Evolutionary conservation across 1,140 invertebrate species (phyloP), one percentile per base, ranked within the genome.

Genomic region (Drosophila neocordata): DNA sequence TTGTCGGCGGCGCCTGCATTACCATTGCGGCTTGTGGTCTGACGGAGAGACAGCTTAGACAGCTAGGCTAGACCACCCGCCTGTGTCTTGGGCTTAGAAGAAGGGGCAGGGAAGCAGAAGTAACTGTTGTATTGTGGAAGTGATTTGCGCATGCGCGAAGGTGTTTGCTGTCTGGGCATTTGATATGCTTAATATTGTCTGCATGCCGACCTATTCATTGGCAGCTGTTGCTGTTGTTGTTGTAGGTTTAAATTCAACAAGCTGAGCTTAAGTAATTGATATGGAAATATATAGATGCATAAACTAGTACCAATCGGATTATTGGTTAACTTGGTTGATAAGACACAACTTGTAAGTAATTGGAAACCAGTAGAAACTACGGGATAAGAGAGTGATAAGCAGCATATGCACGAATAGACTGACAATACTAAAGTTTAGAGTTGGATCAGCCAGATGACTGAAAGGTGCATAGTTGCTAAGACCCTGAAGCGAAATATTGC

Each of bases 151-250:
- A 87, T 70, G 82, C 74, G 78, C 78, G 35, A 64, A 87, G 82
- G 74, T 87, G 81, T 85, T 74, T 64, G 67, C 65, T 27, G 58
- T 31, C 52, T 64, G 67, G 22, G 61, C 62, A 68, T 82, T 87
- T 67, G 81, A 85, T 85, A 85, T 87, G 81, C 65, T 74, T 74
- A 66, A 85, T 85, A 77, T 67, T 72, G 64, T 64, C 66, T 55
- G 56, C 64, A 63, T 66, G 75, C 75, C 79, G 79, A 75, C 76
- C 63, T 15, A 69, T 62, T 59, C 65, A 60, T 48, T 55, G 38
- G 37, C 24, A 24, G 57, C 58, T 44, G 44, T 31, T 31, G 22
- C 22, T 24, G 27, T 52, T 73, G 73, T 77, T 70, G 34, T 60
- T 68, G n/a, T n/a, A n/a, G 61, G 60, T 44, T 61, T 51, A 69